Evolutionary conservation across 2,113 vertebrate species (phyloP), one percentile per base, ranked within the genome.

Genomic region (Campylomormyrus tamandua): DNA sequence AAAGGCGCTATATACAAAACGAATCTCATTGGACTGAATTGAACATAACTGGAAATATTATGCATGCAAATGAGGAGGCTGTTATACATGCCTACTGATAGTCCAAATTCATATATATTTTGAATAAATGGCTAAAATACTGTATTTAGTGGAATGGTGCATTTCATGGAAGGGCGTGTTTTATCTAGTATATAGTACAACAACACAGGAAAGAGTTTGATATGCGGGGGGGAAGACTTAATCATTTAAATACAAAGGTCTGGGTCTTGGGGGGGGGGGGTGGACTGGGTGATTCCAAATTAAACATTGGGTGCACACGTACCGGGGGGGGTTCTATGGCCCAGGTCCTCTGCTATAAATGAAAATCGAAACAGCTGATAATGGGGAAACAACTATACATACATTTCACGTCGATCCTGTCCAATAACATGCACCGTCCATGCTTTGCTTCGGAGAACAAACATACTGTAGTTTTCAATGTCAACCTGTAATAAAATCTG

Each of bases 391-490:
- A 42, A 17, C 31, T 80, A 19, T 15, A 39, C 35, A 19, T 77
- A 10, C 62, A 11, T 39, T 39, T 77, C 13, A 77, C 35, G 27
- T 39, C 39, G 39, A 39, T 39, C 70, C 31, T 90, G 93, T 93
- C 85, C 89, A 91, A 53, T 42, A 77, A 53, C 35, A 83, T 83
- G 91, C 91, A 93, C 92, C 93, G 90, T 91, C 93, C 87, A 91
- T 92, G 92, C 92, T 93, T 91, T 92, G 91, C 90, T 89, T 85
- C 89, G 90, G 92, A 90, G 92, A 90, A 89, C 92, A 91, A 93
- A 93, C 90, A 90, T 92, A n/a, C n/a, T n/a, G n/a, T n/a, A 87
- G 92, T 93, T 93, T 91, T 88, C 89, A 90, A 21, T 90, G 83
- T 62, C 58, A 87, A 21, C 89, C 91, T 90, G 91, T 92, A 90